These are phyloP conservation scores for Himalopsyche kuldschensis DNA, from an alignment of 2,888 invertebrate species.

Conservation along the genomic window DNA sequence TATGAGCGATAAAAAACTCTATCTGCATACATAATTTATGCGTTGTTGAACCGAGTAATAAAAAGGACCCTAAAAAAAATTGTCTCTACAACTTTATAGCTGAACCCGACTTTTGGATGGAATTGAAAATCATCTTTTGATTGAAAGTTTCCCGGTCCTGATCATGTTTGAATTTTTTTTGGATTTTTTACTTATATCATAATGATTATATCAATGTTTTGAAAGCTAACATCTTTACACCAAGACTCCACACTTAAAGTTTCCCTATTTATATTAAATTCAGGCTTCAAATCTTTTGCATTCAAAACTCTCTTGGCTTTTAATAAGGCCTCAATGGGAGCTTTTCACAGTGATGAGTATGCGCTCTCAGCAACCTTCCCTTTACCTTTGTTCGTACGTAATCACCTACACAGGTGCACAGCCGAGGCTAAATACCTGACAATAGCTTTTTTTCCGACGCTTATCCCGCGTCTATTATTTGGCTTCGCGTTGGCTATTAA, in stretches of 20 bases:
- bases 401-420: constrained; percentile 31
- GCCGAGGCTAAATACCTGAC: constrained; percentile 28
- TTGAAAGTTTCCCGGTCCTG: too few species aligned
- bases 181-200: too few species aligned
- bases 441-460: constrained; percentile 31
- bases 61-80: too few species aligned
- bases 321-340: constrained; percentile 30
- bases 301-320: constrained; percentile 32
- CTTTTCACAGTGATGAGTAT: constrained; percentile 26
- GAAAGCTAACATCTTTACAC: neutral
- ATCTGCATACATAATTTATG: too few species aligned
- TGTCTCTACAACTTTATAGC: too few species aligned
- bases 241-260: neutral
- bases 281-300: constrained; percentile 23
- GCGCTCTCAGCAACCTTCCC: constrained; percentile 13
- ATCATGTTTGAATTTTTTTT: too few species aligned
- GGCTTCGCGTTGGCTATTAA: constrained; percentile 31
- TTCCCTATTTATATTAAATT: neutral
- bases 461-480: constrained; percentile 29
- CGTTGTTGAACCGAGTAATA: too few species aligned
- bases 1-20: too few species aligned
- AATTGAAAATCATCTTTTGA: too few species aligned
- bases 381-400: constrained; percentile 33
- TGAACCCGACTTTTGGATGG: too few species aligned
- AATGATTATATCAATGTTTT: too few species aligned